These are phyloP conservation scores for Astreopora myriophthalma DNA, from an alignment of 64 coral and sea anemone species.

Conservation along the genomic window DNA sequence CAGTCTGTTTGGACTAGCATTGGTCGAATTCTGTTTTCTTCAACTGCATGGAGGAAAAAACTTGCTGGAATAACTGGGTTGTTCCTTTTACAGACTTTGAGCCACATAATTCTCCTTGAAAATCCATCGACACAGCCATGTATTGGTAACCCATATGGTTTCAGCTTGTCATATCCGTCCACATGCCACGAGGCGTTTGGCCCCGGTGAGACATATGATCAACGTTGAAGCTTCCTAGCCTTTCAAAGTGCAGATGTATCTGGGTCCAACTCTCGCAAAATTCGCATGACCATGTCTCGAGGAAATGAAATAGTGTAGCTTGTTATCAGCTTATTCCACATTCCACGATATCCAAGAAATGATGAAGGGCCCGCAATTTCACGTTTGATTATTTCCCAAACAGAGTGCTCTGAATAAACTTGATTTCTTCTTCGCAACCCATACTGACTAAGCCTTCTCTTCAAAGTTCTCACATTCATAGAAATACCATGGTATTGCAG, in stretches of 20 bases:
- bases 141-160: not conserved
- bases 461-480: constrained; percentile 64
- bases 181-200: not conserved
- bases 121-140: constrained; percentile 9
- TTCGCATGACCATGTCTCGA: not conserved
- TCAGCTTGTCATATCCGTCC: not conserved
- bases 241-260: constrained; percentile 8
- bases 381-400: constrained; percentile 42
- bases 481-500: constrained; percentile 62
- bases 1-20: constrained; percentile 1
- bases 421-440: constrained; percentile 61
- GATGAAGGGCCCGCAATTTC: constrained; percentile 53
- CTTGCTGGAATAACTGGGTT: not conserved
- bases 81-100: constrained; percentile 9
- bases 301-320: too few relatives aligned
- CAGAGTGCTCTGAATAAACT: constrained; percentile 38
- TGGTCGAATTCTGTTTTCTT: constrained; percentile 1
- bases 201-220: not conserved
- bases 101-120: not conserved
- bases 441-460: constrained; percentile 64
- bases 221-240: not conserved
- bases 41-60: not conserved
- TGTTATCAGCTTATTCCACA: not conserved
- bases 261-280: constrained; percentile 57
- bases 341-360: constrained; percentile 50